These are phyloP conservation scores for Drosophila incognita DNA, from an alignment of 2,888 invertebrate species.

Conservation along the genomic window DNA sequence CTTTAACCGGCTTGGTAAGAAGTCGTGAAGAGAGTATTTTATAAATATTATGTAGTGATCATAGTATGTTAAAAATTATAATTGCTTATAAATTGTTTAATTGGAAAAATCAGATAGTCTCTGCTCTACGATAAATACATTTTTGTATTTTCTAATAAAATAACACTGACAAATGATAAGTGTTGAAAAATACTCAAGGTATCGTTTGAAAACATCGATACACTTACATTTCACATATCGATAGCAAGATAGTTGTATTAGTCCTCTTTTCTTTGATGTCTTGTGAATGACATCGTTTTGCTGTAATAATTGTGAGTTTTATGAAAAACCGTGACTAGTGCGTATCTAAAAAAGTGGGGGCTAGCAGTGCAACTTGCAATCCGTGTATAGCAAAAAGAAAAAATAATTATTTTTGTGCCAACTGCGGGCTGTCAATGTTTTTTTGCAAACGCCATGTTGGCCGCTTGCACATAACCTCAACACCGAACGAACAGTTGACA, in stretches of 20 bases:
- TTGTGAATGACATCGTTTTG: slow-evolving; percentile 68
- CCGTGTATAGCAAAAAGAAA: not conserved
- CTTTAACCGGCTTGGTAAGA: not conserved
- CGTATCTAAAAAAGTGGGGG: not conserved
- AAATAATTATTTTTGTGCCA: slow-evolving; percentile 1
- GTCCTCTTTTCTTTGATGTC: slow-evolving; percentile 71
- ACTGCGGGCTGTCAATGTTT: slow-evolving; percentile 23
- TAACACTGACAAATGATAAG: slow-evolving; percentile 53
- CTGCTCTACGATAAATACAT: not conserved
- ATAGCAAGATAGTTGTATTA: slow-evolving; percentile 33
- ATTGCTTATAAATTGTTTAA: not conserved
- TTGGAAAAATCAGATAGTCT: not conserved
- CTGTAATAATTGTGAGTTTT: slow-evolving; percentile 78
- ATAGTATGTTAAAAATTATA: not conserved
- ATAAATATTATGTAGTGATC: not conserved
- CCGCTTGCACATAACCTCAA: slow-evolving; percentile 82
- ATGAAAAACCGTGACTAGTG: slow-evolving; percentile 17
- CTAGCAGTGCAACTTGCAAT: not conserved
- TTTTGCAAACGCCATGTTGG: slow-evolving; percentile 82
- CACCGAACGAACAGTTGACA: slow-evolving; percentile 22
- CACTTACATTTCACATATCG: slow-evolving; percentile 28
- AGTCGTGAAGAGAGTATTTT: not conserved
- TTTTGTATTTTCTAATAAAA: not conserved
- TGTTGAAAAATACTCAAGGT: slow-evolving; percentile 16
- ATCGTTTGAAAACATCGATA: slow-evolving; percentile 33